A percentile compares a stretch with the other conserved stretches of the same genome.
These are phyloP conservation scores for Nymphalis urticae DNA, from an alignment of 2,888 invertebrate genomes.

Conservation along the genomic window DNA sequence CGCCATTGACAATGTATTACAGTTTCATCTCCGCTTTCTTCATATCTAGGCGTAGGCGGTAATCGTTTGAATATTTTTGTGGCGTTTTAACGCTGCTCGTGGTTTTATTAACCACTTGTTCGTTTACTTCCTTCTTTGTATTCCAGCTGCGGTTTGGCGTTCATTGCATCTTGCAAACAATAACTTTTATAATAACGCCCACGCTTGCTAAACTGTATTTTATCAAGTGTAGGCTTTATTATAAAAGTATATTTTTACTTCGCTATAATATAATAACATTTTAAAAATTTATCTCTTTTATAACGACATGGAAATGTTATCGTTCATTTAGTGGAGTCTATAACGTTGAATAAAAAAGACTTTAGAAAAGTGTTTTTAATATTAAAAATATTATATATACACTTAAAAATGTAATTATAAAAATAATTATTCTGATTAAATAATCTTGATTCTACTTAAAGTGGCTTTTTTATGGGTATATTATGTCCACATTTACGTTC, in stretches of 20 bases:
- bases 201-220: background rate
- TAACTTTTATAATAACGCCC: conserved; percentile 11
- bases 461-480: conserved; percentile 36
- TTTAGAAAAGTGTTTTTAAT: too few species aligned
- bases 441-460: conserved; percentile 21
- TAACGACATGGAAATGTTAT: background rate
- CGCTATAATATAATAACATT: background rate
- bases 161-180: conserved; percentile 23
- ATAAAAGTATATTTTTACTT: background rate
- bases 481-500: conserved; percentile 46
- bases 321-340: too few species aligned
- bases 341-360: too few species aligned
- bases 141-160: conserved; percentile 31
- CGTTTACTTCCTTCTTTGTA: conserved; percentile 29
- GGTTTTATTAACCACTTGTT: conserved; percentile 37
- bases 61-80: conserved; percentile 14
- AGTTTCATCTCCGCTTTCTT: conserved; percentile 13
- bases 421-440: background rate
- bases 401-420: background rate
- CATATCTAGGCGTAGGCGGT: conserved; percentile 14
- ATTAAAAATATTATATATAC: too few species aligned
- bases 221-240: background rate
- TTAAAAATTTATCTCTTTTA: background rate
- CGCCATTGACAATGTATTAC: conserved; percentile 10
- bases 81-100: conserved; percentile 10